Evolutionary conservation across 2,113 vertebrate species (phyloP), one percentile per base, ranked within the genome.

Genomic region (Capra hircus): DNA sequence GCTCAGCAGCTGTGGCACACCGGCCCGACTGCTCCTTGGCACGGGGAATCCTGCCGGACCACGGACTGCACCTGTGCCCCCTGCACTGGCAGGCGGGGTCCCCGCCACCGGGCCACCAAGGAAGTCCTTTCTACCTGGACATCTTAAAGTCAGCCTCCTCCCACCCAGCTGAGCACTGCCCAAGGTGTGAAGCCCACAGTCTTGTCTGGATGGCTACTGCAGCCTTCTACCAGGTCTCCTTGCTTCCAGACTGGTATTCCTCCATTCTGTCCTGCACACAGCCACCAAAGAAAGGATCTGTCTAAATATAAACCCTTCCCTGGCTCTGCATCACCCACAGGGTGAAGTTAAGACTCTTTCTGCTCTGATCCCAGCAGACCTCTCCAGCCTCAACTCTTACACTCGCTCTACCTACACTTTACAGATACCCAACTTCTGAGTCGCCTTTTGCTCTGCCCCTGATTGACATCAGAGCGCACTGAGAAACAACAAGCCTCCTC

Each of bases 311-410:
- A 36, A 92, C 5, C 14, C 17, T 94, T 80, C 28, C 40, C 30
- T 50, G 48, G 36, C 23, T 85, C 67, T 93, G 53, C 6, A 30
- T 53, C 36, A 59, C 9, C 80, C 23, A 52, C 9, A 87, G 43
- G 45, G 74, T 83, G 62, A 97, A 77, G 55, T 57, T 43, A 95
- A 94, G 52, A 92, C 28, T 52, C 52, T 95, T 94, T 90, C 74
- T 36, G 25, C 53, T 48, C 59, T 64, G 88, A 36, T 28, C 40
- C 28, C 19, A 55, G 5, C 2, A 30, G 55, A 64, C 10, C 33
- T 59, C 43, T 83, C 21, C n/a, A 36, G 57, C 52, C 48, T 84
- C 87, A 91, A 55, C 19, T 60, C 81, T 80, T 48, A n/a, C 53
- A 27, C 71, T 77, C n/a, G 17, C 43, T 78, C 6, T 62, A 45